A percentile compares a stretch with the other conserved stretches of the same genome.
phyloP scores from a whole-genome alignment of 2,113 vertebrate genomes.

The Naja naja region DNA sequence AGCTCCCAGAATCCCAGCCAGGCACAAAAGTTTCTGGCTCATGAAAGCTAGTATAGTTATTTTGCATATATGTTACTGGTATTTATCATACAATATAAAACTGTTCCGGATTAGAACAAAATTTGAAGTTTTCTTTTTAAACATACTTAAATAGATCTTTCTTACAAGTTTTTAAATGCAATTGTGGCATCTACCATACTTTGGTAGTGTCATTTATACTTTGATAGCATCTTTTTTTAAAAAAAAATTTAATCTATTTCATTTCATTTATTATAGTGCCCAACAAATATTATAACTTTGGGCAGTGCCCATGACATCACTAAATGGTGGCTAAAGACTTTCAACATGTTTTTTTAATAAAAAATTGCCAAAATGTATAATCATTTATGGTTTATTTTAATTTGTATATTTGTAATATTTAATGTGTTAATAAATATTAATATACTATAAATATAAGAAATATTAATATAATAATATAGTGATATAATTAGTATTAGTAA shows the following conservation, averaged over 20 bases:
- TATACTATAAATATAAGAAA: neutral
- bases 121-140: neutral
- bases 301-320: neutral
- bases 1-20: neutral
- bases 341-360: neutral
- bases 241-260: neutral
- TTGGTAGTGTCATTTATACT: neutral
- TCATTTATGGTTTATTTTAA: neutral
- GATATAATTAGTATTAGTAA: too few relatives aligned
- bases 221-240: neutral
- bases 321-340: neutral
- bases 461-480: neutral
- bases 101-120: neutral
- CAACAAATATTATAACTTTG: neutral
- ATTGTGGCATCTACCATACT: neutral
- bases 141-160: neutral
- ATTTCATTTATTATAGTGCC: neutral
- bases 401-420: neutral
- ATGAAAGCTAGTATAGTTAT: neutral
- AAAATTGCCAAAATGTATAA: neutral
- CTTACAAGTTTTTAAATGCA: neutral
- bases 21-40: neutral
- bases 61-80: neutral
- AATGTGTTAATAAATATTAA: neutral
- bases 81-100: neutral